Conservation (phyloP, 2,888 invertebrate species). For the Drosophila borealis region DNA sequence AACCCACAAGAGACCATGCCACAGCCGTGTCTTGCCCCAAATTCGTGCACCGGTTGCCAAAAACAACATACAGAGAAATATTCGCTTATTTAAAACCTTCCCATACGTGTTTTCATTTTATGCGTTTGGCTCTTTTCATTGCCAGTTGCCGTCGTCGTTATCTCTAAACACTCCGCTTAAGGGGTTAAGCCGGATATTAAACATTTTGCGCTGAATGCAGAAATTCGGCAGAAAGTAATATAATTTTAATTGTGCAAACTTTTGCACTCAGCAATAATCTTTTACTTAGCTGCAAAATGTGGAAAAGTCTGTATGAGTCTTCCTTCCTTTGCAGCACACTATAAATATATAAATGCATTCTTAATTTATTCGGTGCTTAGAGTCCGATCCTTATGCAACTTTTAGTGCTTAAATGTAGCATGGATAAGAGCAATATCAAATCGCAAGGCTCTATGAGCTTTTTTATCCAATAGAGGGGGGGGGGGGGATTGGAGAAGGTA, state of each 20-base stretch:
- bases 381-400: no score
- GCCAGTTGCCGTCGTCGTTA: neutral
- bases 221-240: neutral
- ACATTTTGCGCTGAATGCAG: neutral
- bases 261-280: no score
- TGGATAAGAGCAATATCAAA: no score
- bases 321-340: no score
- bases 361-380: no score
- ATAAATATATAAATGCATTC: no score
- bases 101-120: constrained; percentile 1
- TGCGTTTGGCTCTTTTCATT: neutral
- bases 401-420: no score
- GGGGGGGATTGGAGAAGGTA: no score
- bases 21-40: constrained; percentile 1
- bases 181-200: constrained; percentile 43
- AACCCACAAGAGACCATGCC: constrained; percentile 9
- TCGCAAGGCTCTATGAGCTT: no score
- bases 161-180: constrained; percentile 8
- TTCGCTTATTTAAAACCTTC: constrained; percentile 7
- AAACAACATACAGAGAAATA: constrained; percentile 1
- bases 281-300: no score
- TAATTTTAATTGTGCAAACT: neutral
- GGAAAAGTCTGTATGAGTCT: no score
- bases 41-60: neutral
- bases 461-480: no score